Evolutionary conservation across 2,113 vertebrate species (phyloP).

Genomic region (Dolichallabes microphthalmus): DNA sequence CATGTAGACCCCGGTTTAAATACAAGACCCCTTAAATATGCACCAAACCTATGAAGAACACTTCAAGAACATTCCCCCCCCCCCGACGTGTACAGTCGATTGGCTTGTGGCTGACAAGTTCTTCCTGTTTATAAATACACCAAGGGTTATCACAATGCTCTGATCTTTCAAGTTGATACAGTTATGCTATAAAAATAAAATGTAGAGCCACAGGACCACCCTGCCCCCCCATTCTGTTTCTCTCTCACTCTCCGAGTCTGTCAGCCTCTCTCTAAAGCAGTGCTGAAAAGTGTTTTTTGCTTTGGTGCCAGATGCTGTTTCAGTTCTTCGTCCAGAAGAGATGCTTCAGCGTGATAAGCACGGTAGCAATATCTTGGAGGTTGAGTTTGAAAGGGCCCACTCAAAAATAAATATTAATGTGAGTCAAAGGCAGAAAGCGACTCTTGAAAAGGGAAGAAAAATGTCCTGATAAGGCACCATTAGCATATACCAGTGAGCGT

Average conservation of each 20-base stretch:
- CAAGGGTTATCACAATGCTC: slow-evolving; percentile 60
- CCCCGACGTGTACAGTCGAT: slow-evolving; percentile 39
- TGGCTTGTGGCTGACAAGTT: slow-evolving; percentile 60
- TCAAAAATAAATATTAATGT: slow-evolving; percentile 61
- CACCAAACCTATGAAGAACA: background rate
- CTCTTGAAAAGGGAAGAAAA: slow-evolving; percentile 59
- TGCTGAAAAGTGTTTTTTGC: slow-evolving; percentile 63
- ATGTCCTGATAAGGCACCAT: slow-evolving; percentile 54
- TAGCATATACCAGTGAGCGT: slow-evolving; percentile 53
- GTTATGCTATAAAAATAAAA: slow-evolving; percentile 39
- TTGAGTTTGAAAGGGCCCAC: slow-evolving; percentile 62
- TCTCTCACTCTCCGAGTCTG: slow-evolving; percentile 20
- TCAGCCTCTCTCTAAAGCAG: slow-evolving; percentile 35
- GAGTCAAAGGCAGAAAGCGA: slow-evolving; percentile 58
- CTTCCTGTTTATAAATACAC: slow-evolving; percentile 70
- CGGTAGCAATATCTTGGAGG: slow-evolving; percentile 64
- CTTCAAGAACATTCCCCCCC: background rate
- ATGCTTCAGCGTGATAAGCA: slow-evolving; percentile 60
- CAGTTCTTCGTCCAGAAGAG: slow-evolving; percentile 61
- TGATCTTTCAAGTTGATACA: slow-evolving; percentile 62
- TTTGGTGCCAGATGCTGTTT: slow-evolving; percentile 61
- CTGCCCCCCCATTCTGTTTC: background rate
- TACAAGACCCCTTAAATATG: background rate
- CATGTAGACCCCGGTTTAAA: background rate
- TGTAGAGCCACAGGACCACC: slow-evolving; percentile 31